phyloP scores from a whole-genome alignment of 1,140 invertebrate genomes.

The Venturia canescens region DNA sequence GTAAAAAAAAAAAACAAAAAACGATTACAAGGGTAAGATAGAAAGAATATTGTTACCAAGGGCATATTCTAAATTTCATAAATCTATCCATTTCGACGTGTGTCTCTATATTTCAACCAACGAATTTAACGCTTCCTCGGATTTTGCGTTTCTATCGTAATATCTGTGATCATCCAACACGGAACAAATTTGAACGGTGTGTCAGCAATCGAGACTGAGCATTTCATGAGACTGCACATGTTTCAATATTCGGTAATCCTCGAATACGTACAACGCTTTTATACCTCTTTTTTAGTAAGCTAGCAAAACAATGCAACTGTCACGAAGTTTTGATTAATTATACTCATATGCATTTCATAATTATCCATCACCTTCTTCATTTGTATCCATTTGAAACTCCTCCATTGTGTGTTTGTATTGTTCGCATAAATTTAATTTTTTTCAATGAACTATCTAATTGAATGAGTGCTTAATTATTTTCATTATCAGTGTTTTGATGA shows the following conservation, averaged over 20 bases:
- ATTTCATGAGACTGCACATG: conserved; percentile 12
- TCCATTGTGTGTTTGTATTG: no score
- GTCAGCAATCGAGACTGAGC: conserved; percentile 2
- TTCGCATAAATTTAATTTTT: no score
- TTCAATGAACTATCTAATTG: no score
- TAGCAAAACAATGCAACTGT: background rate
- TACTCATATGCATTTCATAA: no score
- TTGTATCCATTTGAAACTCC: no score
- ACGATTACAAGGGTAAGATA: background rate
- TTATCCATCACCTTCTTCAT: no score
- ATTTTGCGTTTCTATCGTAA: background rate
- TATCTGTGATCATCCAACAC: background rate
- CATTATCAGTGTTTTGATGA: no score
- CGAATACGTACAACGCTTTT: background rate
- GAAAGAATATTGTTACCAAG: background rate
- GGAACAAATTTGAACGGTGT: background rate
- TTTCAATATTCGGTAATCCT: background rate
- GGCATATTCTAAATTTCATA: background rate
- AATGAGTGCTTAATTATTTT: no score
- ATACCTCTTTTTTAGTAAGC: background rate
- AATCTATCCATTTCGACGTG: background rate
- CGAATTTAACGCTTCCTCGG: conserved; percentile 8
- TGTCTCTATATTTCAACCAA: background rate
- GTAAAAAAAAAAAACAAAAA: background rate
- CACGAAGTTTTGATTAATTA: no score